Evolutionary conservation across 1,140 invertebrate genomes (phyloP).

Genomic region (Pomacea maculata): DNA sequence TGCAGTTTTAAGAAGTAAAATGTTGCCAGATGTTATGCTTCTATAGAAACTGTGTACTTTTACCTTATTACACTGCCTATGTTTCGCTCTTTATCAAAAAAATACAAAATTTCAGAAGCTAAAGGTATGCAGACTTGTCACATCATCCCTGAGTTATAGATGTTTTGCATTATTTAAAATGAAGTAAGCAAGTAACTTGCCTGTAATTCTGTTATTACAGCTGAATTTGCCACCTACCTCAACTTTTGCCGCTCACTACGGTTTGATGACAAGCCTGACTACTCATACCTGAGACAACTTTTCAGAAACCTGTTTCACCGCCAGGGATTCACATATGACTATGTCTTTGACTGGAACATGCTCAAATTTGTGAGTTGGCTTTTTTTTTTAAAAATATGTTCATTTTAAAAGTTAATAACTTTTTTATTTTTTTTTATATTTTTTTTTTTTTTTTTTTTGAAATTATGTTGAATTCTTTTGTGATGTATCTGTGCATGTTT

Average conservation of each 20-base stretch:
- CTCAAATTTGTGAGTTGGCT: constrained; percentile 67
- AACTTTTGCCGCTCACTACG: constrained; percentile 72
- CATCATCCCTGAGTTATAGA: not conserved
- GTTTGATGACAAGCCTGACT: constrained; percentile 74
- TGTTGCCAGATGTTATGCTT: too few relatives aligned
- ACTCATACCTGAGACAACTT: constrained; percentile 71
- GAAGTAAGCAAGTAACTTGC: too few relatives aligned
- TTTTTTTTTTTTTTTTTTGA: too few relatives aligned
- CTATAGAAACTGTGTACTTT: too few relatives aligned
- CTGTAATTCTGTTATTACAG: constrained; percentile 48
- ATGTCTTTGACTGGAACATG: constrained; percentile 75
- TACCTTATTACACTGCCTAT: too few relatives aligned
- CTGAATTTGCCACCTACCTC: constrained; percentile 72
- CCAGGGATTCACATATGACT: constrained; percentile 73
- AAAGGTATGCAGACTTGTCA: not conserved
- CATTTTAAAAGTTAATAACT: too few relatives aligned
- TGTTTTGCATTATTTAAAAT: constrained; percentile 10
- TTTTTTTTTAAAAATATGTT: too few relatives aligned
- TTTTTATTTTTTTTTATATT: too few relatives aligned
- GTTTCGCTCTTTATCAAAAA: not conserved
- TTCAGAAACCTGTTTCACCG: constrained; percentile 72
- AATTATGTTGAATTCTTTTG: not conserved
- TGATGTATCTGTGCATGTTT: not conserved
- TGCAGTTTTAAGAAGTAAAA: too few relatives aligned
- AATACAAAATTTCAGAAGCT: not conserved